Percentiles rank a stretch among this genome's conserved stretches.
Evolutionary conservation across 2,797 vertebrate species (phyloP).

Genomic region (Leucoraja ocellata): DNA sequence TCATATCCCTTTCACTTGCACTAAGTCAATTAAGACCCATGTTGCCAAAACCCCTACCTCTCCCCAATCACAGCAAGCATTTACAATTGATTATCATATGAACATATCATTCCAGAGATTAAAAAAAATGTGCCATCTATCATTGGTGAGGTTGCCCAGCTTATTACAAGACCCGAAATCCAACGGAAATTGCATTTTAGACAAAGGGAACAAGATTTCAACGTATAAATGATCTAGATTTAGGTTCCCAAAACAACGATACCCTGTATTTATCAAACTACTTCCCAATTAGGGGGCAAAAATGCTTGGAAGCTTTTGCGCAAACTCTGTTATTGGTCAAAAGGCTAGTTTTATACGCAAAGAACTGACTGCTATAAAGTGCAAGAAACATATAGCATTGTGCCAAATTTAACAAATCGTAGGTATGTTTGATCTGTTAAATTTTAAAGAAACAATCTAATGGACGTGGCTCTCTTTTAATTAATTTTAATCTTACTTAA

Average conservation of each 20-base stretch:
- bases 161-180: not conserved
- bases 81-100: not conserved
- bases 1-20: slow-evolving; percentile 58
- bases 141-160: not conserved
- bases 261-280: not conserved
- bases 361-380: not conserved
- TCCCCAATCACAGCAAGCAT: not conserved
- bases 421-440: slow-evolving; percentile 21
- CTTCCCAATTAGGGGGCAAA: not conserved
- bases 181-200: not conserved
- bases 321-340: not conserved
- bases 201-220: not conserved
- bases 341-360: not conserved
- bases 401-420: slow-evolving; percentile 18
- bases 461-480: slow-evolving; percentile 28
- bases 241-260: not conserved
- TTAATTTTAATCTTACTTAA: slow-evolving; percentile 37
- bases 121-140: not conserved
- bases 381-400: not conserved
- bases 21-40: slow-evolving; percentile 57
- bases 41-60: not conserved
- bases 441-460: slow-evolving; percentile 36
- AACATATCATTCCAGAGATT: not conserved
- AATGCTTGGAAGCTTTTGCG: not conserved
- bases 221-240: not conserved